Evolutionary conservation across 2,797 vertebrate genomes (phyloP).

Genomic region (Spinus olivaceus): DNA sequence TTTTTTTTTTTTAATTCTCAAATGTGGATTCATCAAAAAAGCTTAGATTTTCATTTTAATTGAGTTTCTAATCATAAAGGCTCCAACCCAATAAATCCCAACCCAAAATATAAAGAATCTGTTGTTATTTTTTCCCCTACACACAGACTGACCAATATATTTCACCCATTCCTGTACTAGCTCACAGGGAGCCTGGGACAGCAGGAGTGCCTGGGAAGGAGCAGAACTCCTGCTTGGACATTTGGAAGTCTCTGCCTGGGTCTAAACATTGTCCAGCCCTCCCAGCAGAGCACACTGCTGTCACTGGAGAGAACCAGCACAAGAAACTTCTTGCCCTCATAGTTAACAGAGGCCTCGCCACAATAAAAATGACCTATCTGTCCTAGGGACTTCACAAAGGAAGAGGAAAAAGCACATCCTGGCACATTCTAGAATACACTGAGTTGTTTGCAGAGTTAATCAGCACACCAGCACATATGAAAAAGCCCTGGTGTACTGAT

Average conservation of each 20-base stretch:
- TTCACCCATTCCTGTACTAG: neutral
- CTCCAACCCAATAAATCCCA: neutral
- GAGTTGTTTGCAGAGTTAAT: neutral
- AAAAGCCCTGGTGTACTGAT: neutral
- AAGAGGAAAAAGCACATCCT: neutral
- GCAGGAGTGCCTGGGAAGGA: neutral
- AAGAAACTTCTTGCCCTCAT: neutral
- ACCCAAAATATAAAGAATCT: neutral
- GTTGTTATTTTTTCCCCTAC: neutral
- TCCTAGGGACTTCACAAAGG: neutral
- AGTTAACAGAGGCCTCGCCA: neutral
- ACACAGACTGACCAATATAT: neutral
- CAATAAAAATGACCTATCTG: neutral
- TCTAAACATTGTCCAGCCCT: neutral
- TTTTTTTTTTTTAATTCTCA: neutral
- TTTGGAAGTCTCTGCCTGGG: neutral
- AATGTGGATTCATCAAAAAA: neutral
- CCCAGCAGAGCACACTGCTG: neutral
- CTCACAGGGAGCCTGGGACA: neutral
- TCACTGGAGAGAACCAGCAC: neutral
- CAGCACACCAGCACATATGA: neutral
- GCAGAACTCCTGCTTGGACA: neutral
- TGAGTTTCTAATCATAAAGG: neutral
- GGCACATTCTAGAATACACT: neutral
- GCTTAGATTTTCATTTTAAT: neutral